phyloP scores from a whole-genome alignment of 2,113 vertebrate species.

The Prunella fulvescens region DNA sequence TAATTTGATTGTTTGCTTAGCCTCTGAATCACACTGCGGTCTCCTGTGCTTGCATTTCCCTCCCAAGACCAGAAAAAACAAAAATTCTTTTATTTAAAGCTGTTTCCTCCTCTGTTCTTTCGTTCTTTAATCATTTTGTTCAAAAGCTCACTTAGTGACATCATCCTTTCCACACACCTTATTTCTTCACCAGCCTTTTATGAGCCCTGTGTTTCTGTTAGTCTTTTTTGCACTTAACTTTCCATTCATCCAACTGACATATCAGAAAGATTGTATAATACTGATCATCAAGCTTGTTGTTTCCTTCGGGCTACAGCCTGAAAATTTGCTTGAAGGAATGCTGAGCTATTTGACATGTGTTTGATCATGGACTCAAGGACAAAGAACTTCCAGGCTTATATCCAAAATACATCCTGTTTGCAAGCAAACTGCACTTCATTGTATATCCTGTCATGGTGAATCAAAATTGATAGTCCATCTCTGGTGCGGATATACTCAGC shows the following conservation, averaged over 20 bases:
- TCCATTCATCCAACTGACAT: background rate
- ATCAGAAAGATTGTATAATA: background rate
- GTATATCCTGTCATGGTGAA: background rate
- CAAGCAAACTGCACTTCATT: background rate
- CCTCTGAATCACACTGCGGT: background rate
- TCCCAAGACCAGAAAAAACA: background rate
- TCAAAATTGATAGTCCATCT: conserved; percentile 23
- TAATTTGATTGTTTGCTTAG: background rate
- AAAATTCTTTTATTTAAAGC: background rate
- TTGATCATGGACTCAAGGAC: conserved; percentile 8
- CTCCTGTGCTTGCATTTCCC: background rate
- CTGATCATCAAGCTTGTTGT: background rate
- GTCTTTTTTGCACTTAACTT: background rate
- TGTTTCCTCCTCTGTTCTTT: background rate
- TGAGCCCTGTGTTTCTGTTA: background rate
- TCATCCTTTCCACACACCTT: background rate
- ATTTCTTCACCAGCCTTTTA: background rate
- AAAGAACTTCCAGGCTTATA: conserved; percentile 14
- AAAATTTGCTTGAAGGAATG: background rate
- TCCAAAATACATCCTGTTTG: conserved; percentile 17
- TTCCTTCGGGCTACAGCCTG: background rate
- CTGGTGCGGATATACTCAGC: background rate
- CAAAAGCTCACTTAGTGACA: background rate
- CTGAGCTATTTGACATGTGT: background rate
- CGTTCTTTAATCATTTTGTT: background rate